Base-by-base conservation (phyloP, 2,113 vertebrate species). In the Maccullochella peelii region DNA sequence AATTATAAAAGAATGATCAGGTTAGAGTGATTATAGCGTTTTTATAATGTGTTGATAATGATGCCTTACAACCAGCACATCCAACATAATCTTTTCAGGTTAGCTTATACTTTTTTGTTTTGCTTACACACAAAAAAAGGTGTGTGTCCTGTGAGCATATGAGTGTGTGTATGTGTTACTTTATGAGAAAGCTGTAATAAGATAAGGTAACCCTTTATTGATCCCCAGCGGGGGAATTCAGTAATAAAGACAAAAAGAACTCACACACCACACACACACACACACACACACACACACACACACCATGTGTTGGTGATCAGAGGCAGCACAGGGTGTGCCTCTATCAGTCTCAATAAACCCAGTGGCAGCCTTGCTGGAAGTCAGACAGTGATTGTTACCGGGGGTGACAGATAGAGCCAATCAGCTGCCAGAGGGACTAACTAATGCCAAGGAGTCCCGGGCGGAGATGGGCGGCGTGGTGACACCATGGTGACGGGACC, bases 401-500 rank as follows among this genome's bases (percentile, higher is more conserved):
- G 71, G 42, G 71, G 73, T 70, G 91, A 91, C 89, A 89, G 66
- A 73, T 59, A 21, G 72, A 85, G 83, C 79, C 90, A 89, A 88
- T 91, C 84, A 74, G 85, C 79, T 87, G 88, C 84, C 88, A 90
- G 70, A 52, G 73, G 76, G 77, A 27, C 21, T 57, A 2, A 54
- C 52, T 47, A 36, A 73, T 59, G 63, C 52, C 11, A 23, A 40
- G 42, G 76, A 71, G 49, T 54, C 73, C 27, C 21, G 12, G 77
- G 33, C 44, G 6, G 78, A 86, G 86, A 89, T 7, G 73, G 73
- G 66, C 27, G 1, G 67, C 27, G 15, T 2, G 40, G 73, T 90
- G 89, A 73, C 78, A 74, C 67, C 50, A 14, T 54, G 0, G 68
- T 91, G 91, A 91, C 72, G 25, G 81, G 80, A 90, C 77, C 91